Conservation (phyloP, 2,888 invertebrate genomes). For the Notocelia uddmanniana region DNA sequence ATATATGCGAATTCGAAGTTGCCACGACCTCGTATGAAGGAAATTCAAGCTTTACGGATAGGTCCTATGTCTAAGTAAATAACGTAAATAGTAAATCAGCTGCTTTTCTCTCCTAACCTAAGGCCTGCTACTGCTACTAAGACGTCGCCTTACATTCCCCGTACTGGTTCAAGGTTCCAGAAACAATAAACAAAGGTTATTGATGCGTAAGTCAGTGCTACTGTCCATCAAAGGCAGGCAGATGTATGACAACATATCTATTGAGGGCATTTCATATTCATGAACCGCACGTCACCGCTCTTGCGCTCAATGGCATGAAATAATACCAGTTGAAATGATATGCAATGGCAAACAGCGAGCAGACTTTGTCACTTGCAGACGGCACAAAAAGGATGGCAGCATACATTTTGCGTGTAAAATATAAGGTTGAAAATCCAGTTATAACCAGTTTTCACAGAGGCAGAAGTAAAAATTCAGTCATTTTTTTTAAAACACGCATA, state of each 20-base stretch:
- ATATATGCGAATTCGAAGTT: not conserved
- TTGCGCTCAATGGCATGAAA: conserved; percentile 67
- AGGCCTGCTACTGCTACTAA: conserved; percentile 52
- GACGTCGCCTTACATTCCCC: conserved; percentile 46
- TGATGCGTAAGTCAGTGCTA: conserved; percentile 64
- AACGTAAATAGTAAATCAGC: conserved; percentile 9
- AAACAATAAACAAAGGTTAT: conserved; percentile 71
- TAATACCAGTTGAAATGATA: conserved; percentile 70
- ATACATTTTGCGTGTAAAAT: conserved; percentile 30
- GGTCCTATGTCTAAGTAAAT: too few species aligned
- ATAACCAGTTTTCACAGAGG: conserved; percentile 13
- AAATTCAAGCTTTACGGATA: not conserved
- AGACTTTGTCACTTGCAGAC: conserved; percentile 41
- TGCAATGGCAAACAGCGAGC: conserved; percentile 53
- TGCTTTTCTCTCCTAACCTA: conserved; percentile 32
- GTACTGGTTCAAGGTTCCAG: conserved; percentile 66
- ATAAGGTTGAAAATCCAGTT: conserved; percentile 26
- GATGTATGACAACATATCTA: conserved; percentile 81
- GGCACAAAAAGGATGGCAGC: conserved; percentile 38
- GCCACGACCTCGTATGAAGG: not conserved
- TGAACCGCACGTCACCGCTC: conserved; percentile 65
- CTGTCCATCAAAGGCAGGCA: conserved; percentile 67
- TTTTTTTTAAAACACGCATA: not conserved
- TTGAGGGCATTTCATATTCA: conserved; percentile 80
- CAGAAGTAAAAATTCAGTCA: not conserved